phyloP scores from a whole-genome alignment of 2,888 invertebrate species.

The Heliconius ismenius region DNA sequence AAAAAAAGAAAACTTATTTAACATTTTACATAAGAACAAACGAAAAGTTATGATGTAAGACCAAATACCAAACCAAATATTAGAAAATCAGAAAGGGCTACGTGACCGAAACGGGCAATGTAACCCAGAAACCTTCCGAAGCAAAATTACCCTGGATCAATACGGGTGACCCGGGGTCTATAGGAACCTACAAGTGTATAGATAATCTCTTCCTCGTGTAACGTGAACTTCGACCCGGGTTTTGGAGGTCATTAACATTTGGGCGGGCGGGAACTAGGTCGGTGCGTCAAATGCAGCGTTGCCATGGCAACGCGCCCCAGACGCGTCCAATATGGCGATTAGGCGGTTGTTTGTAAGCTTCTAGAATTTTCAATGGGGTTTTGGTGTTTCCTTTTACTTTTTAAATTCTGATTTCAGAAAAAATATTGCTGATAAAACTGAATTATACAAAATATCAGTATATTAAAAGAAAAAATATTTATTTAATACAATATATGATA shows the following conservation, averaged over 20 bases:
- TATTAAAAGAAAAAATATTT: too few relatives aligned
- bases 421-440: background rate
- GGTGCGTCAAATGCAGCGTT: conserved; percentile 72
- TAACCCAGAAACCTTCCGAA: conserved; percentile 72
- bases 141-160: conserved; percentile 67
- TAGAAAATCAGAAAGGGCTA: conserved; percentile 46
- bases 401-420: background rate
- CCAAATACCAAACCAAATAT: conserved; percentile 27
- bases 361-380: conserved; percentile 33
- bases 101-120: conserved; percentile 52
- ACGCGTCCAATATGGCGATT: conserved; percentile 52
- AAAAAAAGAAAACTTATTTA: conserved; percentile 1
- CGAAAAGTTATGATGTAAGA: conserved; percentile 22
- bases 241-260: conserved; percentile 83
- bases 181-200: conserved; percentile 58
- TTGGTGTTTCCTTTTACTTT: conserved; percentile 13
- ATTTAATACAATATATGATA: background rate
- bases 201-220: conserved; percentile 75
- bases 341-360: conserved; percentile 42
- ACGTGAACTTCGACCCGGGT: conserved; percentile 81
- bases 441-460: background rate
- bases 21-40: conserved; percentile 14
- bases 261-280: conserved; percentile 73
- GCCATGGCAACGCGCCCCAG: conserved; percentile 64
- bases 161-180: conserved; percentile 74